Base-by-base conservation (phyloP, 2,113 vertebrate genomes). In the Amazona vittata region DNA sequence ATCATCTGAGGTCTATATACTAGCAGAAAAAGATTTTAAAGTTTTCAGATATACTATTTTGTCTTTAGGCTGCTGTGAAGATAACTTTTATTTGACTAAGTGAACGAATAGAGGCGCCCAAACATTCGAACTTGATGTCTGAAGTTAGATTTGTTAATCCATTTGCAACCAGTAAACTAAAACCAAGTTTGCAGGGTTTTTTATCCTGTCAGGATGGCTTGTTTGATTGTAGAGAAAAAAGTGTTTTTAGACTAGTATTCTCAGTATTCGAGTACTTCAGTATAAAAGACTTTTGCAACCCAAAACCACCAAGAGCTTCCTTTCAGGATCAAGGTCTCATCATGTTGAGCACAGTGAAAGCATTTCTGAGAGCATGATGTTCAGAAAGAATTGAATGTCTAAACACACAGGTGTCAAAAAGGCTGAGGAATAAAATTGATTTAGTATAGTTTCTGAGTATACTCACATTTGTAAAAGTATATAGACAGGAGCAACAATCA, bases 271-370 rank as follows among this genome's bases (percentile, higher is more conserved):
- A 35, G 25, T 75, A 68, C 60, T 81, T 75, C 55, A 68, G 29
- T 35, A 33, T 13, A 83, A 43, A 88, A 90, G 62, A 79, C 41
- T 91, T 96, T 93, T 90, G 46, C 41, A 80, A 85, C 20, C 79
- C 28, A 79, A 83, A 87, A 76, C 28, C 43, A 87, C 35, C 3
- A 46, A 95, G 57, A 82, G 44, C 50, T 85, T 93, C 35, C 18
- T 87, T 80, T 83, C 65, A 37, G 47, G 77, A 82, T 91, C 86
- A 96, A 89, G 74, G 83, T 79, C 91, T 91, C n/a, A 67, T 43
- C 29, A 35, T 19, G 28, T 1, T 91, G 41, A 83, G 44, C 15
- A n/a, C 52, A 80, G 46, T 74, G 83, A 77, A 83, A 93, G 28
- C 39, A 37, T 88, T 90, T 90, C 57, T 92, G 64, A 93, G 73